Evolutionary conservation across 1,140 invertebrate genomes (phyloP), one percentile per base, ranked within the genome.

Genomic region (Lutraria rhynchaena): DNA sequence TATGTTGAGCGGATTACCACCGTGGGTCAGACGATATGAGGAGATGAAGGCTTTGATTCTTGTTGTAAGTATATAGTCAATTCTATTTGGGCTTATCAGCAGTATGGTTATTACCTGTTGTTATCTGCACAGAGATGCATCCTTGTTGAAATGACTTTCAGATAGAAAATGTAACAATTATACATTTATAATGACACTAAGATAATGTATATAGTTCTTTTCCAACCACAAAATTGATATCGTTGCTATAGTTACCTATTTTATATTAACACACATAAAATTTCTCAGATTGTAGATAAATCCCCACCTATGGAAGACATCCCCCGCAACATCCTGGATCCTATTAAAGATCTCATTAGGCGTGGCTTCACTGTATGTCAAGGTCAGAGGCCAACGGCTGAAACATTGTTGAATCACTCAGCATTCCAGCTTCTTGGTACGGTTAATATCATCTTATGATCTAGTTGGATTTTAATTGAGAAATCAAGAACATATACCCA

Each of bases 301-400:
- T 77, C 85, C 17, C 87, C 90, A 31, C 89, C 89, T 5, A 17
- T 89, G 46, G 82, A 90, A 60, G 90, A 91, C 69, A 83, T 91
- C 1, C 90, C 90, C 35, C 22, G 46, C 0, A 88, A 87, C 69
- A 69, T 90, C 1, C 73, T 70, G 44, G 37, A 29, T 17, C 71
- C 74, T 13, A 82, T 91, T 5, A 51, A 77, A 22, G 76, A 89
- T 22, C 75, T 91, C 11, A 87, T 90, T 13, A 44, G 37, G 13
- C 29, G 55, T 7, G 88, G 86, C 3, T 85, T 89, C 11, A 81
- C 84, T 1, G 81, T 86, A 17, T 75, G 87, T 61, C 75, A 85
- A 19, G 22, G 60, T 5, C 27, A 63, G 17, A 46, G 90, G 61
- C 89, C 90, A 19, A 69, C 81, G 29, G 83, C 88, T 5, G 61